phyloP scores from a whole-genome alignment of 2,113 vertebrate genomes.

The Corvus moneduloides region DNA sequence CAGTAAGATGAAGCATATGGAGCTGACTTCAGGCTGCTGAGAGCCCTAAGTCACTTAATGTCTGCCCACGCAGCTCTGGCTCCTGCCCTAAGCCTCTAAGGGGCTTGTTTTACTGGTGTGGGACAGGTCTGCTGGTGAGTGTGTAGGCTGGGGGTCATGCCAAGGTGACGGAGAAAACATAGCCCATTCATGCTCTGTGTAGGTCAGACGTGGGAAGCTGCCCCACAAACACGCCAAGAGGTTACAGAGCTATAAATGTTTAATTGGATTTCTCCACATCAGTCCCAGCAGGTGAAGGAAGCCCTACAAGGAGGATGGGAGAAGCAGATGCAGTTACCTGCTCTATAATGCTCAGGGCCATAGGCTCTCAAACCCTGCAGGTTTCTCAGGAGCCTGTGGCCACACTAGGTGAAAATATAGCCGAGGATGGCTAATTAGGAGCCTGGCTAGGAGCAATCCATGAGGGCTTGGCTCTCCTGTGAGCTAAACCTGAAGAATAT shows the following conservation, averaged over 20 bases:
- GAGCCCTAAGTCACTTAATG: not conserved
- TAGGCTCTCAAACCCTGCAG: not conserved
- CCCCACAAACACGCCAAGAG: not conserved
- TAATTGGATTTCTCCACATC: not conserved
- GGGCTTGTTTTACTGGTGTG: not conserved
- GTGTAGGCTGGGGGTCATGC: not conserved
- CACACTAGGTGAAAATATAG: not conserved
- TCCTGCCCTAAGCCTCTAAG: not conserved
- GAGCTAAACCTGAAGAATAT: not conserved
- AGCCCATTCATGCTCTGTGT: conserved; percentile 3
- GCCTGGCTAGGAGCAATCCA: accelerated
- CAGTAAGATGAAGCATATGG: not conserved
- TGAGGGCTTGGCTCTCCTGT: not conserved
- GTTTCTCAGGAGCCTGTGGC: not conserved
- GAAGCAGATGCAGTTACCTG: not conserved
- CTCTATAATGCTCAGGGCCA: not conserved
- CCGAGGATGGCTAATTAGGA: not conserved
- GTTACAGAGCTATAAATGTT: conserved; percentile 12
- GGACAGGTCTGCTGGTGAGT: not conserved
- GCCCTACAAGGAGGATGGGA: not conserved
- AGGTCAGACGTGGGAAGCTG: not conserved
- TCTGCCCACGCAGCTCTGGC: not conserved
- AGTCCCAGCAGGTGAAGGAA: not conserved
- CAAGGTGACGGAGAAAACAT: not conserved
- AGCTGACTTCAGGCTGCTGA: not conserved